Conservation (phyloP, 2,888 invertebrate species). For the Pachymerium ferrugineum region DNA sequence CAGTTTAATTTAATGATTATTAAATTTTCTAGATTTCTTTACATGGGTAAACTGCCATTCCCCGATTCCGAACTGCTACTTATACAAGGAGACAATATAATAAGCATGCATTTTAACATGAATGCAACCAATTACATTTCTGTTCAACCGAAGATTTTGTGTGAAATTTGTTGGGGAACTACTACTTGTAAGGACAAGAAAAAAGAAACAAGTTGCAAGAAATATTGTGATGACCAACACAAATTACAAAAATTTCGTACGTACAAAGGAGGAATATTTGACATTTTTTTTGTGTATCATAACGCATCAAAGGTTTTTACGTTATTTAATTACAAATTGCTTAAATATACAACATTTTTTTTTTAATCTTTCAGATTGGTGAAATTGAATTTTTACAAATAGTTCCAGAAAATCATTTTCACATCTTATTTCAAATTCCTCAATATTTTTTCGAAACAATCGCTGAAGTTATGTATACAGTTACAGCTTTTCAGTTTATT, state of each 20-base stretch:
- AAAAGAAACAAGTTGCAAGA: too few species aligned
- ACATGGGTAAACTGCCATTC: background rate
- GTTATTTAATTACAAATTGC: background rate
- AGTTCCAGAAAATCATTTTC: background rate
- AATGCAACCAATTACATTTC: background rate
- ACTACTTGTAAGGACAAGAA: background rate
- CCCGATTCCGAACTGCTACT: background rate
- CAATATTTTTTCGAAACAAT: constrained; percentile 88
- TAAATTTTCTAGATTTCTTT: background rate
- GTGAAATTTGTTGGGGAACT: background rate
- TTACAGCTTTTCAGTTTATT: constrained; percentile 92
- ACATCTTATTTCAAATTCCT: constrained; percentile 78
- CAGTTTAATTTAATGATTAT: background rate
- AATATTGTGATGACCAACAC: too few species aligned
- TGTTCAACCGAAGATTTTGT: background rate
- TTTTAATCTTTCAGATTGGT: background rate
- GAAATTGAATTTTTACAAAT: background rate
- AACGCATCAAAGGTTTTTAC: background rate
- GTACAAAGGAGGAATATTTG: background rate
- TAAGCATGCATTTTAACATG: background rate
- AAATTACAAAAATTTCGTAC: background rate
- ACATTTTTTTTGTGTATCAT: background rate
- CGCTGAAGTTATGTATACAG: constrained; percentile 92
- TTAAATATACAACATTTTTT: background rate
- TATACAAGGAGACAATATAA: background rate